These are phyloP conservation scores for Dermochelys coriacea DNA, from an alignment of 2,797 vertebrate species.

Conservation along the genomic window DNA sequence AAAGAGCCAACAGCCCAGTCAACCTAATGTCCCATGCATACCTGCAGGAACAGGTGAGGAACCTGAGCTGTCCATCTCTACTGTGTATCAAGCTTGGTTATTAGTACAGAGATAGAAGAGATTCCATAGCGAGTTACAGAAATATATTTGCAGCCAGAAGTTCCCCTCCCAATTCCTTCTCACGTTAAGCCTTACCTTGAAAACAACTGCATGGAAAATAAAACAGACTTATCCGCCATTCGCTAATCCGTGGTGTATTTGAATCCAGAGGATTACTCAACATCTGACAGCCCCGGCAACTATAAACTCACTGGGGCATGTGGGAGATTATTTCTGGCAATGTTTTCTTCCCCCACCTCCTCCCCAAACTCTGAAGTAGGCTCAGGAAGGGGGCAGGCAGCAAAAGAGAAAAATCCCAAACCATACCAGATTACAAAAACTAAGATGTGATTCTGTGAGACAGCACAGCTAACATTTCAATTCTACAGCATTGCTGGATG, in stretches of 20 bases:
- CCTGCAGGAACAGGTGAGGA: background rate
- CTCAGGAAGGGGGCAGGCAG: background rate
- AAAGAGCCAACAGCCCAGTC: conserved; percentile 18
- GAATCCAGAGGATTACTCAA: background rate
- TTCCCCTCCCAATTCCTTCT: background rate
- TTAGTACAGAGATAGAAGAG: background rate
- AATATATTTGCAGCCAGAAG: background rate
- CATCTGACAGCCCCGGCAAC: background rate
- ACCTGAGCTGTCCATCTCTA: background rate
- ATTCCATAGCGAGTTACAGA: background rate
- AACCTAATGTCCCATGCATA: background rate
- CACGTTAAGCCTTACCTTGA: background rate
- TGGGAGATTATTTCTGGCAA: background rate
- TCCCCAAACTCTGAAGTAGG: background rate
- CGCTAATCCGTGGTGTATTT: background rate
- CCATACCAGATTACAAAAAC: background rate
- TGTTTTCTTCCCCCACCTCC: background rate
- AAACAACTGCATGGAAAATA: background rate
- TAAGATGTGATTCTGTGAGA: background rate
- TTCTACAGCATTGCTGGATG: background rate
- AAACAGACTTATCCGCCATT: background rate
- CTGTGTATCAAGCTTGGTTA: background rate
- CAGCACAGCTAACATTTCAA: background rate
- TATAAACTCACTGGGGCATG: background rate
- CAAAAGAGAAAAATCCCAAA: background rate